Conservation (phyloP, 2,888 invertebrate genomes). For the Caprella mutica region DNA sequence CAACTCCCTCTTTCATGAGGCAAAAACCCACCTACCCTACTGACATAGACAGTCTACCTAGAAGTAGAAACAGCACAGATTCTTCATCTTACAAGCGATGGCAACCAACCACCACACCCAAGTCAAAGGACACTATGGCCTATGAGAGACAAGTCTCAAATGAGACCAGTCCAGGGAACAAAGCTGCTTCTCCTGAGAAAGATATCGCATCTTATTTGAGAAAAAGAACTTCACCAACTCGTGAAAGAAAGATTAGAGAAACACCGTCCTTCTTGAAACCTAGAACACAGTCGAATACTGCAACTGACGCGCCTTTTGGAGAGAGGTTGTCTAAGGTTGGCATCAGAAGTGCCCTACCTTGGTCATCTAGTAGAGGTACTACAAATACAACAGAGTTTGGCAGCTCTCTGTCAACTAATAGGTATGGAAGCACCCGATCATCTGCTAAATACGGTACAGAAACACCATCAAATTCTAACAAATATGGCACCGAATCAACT, state of each 20-base stretch:
- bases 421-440: too few relatives aligned
- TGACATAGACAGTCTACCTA: constrained; percentile 1
- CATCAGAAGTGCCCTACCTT: too few relatives aligned
- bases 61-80: neutral
- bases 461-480: too few relatives aligned
- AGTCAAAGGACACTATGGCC: neutral
- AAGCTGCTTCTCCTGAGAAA: neutral
- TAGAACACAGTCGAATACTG: neutral
- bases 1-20: too few relatives aligned
- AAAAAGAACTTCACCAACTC: neutral
- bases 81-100: constrained; percentile 1
- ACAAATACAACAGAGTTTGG: too few relatives aligned
- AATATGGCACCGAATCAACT: too few relatives aligned
- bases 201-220: neutral
- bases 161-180: neutral
- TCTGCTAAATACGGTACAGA: too few relatives aligned
- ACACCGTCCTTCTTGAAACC: constrained; percentile 6
- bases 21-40: neutral
- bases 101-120: neutral
- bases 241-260: neutral
- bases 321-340: constrained; percentile 4
- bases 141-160: neutral
- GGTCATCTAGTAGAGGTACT: too few relatives aligned
- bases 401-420: too few relatives aligned
- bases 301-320: neutral